phyloP scores from a whole-genome alignment of 2,113 vertebrate genomes.

The Apteryx owenii region DNA sequence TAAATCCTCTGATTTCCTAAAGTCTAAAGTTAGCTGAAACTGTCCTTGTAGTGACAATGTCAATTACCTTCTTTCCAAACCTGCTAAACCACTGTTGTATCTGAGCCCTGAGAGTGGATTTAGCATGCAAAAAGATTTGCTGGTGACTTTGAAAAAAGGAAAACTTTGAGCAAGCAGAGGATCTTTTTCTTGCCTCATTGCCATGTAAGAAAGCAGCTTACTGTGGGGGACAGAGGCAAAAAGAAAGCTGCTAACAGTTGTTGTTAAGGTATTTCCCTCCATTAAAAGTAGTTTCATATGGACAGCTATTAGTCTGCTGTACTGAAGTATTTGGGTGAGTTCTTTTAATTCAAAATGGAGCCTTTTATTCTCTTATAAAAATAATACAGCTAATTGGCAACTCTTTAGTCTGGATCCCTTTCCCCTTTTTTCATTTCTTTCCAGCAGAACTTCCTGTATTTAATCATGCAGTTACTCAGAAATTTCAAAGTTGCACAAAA shows the following conservation, averaged over 20 bases:
- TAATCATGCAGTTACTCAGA: not conserved
- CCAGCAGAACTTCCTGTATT: not conserved
- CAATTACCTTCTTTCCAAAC: not conserved
- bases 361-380: not conserved
- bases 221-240: not conserved
- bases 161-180: rapidly evolving
- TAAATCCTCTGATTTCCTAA: not conserved
- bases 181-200: not conserved
- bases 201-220: not conserved
- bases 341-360: not conserved
- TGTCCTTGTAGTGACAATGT: not conserved
- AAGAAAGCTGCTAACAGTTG: not conserved
- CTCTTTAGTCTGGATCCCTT: not conserved
- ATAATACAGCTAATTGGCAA: not conserved
- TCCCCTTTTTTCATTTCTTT: not conserved
- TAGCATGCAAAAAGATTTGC: not conserved
- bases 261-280: not conserved
- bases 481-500: not conserved
- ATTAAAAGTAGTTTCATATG: not conserved
- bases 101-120: not conserved
- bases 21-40: not conserved
- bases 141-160: not conserved
- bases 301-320: not conserved
- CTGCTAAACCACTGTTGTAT: not conserved
- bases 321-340: not conserved